Evolutionary conservation across 2,888 invertebrate species (phyloP).

Genomic region (Apocheima hispidaria): DNA sequence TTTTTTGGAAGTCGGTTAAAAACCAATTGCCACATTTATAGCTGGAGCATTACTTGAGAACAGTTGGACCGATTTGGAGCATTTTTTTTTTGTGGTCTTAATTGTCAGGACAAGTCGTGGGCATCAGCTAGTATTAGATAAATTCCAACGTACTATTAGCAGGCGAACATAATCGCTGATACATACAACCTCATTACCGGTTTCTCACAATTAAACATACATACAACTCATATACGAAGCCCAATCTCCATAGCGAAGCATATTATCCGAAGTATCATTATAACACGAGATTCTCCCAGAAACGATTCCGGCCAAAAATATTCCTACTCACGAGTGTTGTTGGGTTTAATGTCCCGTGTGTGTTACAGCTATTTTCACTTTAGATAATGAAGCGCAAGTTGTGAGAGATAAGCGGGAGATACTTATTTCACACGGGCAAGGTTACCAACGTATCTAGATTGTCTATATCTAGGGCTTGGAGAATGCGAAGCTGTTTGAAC

Average conservation of each 20-base stretch:
- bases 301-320: conserved; percentile 3
- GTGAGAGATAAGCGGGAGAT: conserved; percentile 32
- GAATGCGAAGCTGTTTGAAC: conserved; percentile 3
- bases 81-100: too few relatives aligned
- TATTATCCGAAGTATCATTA: conserved; percentile 47
- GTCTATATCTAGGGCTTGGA: conserved; percentile 30
- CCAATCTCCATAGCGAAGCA: conserved; percentile 48
- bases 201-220: conserved; percentile 42
- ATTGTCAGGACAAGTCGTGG: too few relatives aligned
- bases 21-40: too few relatives aligned
- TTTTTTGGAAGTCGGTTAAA: too few relatives aligned
- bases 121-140: too few relatives aligned
- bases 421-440: conserved; percentile 24
- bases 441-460: conserved; percentile 32
- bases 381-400: conserved; percentile 38
- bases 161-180: conserved; percentile 15
- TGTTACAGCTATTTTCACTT: conserved; percentile 32
- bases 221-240: conserved; percentile 43
- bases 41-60: too few relatives aligned
- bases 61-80: too few relatives aligned
- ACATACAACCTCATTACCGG: conserved; percentile 38
- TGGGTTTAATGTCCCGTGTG: conserved; percentile 22
- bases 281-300: conserved; percentile 28
- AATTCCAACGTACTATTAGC: neutral
- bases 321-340: conserved; percentile 4